A percentile compares a stretch with the other conserved stretches of the same genome.
Conservation (phyloP, 2,797 vertebrate species). For the Hapalemur alaotrensis region DNA sequence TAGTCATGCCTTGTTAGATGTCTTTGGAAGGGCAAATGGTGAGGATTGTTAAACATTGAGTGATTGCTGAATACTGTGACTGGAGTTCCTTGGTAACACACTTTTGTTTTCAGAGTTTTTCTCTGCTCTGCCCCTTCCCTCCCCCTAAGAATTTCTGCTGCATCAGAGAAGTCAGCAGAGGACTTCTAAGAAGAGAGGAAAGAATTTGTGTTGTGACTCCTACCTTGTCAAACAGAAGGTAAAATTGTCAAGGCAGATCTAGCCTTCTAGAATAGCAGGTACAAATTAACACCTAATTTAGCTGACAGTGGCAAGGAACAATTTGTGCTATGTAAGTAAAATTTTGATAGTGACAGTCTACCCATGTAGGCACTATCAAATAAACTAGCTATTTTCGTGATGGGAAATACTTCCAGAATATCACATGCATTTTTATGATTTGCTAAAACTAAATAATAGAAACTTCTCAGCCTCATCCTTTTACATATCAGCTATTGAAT, state of each 20-base stretch:
- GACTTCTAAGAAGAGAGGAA: not conserved
- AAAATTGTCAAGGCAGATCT: not conserved
- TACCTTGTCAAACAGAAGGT: conserved; percentile 18
- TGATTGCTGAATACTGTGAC: not conserved
- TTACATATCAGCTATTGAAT: not conserved
- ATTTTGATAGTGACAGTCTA: not conserved
- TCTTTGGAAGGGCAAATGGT: not conserved
- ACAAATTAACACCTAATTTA: conserved; percentile 5
- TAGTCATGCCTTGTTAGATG: not conserved
- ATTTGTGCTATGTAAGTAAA: not conserved
- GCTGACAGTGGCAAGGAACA: not conserved
- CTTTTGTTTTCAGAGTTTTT: conserved; percentile 3
- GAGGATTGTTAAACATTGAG: not conserved
- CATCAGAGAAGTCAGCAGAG: not conserved
- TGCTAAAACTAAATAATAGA: not conserved
- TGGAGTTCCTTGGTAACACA: not conserved
- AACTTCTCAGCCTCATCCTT: not conserved
- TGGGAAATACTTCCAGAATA: not conserved
- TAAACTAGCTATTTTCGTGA: not conserved
- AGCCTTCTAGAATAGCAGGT: not conserved
- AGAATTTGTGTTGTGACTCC: not conserved
- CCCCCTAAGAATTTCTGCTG: not conserved
- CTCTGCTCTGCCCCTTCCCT: not conserved
- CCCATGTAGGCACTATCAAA: not conserved
- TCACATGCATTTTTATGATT: not conserved